These are phyloP conservation scores for Drosophila nasuta DNA, from an alignment of 1,140 invertebrate species.

Conservation along the genomic window DNA sequence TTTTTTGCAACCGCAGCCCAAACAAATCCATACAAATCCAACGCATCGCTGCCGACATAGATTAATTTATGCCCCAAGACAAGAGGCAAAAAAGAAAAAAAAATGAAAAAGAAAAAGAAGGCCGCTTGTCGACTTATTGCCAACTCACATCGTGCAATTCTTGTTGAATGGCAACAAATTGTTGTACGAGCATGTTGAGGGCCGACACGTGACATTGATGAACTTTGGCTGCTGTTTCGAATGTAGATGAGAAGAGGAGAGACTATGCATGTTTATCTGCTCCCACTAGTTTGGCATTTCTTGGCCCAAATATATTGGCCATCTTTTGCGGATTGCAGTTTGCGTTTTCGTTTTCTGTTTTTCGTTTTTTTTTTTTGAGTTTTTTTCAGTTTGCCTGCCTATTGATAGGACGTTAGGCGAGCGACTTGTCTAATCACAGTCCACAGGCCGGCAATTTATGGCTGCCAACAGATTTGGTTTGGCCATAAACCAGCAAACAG, in stretches of 20 bases:
- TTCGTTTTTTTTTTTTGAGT: no score
- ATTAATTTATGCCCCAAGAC: conserved; percentile 73
- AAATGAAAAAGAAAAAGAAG: conserved; percentile 12
- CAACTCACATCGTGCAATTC: conserved; percentile 54
- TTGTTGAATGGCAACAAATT: conserved; percentile 68
- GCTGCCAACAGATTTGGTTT: conserved; percentile 67
- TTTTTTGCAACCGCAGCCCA: conserved; percentile 44
- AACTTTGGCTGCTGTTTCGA: conserved; percentile 59
- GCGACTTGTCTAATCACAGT: conserved; percentile 75
- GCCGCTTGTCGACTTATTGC: conserved; percentile 64
- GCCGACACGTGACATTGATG: conserved; percentile 73
- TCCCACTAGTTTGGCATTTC: background rate
- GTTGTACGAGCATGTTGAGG: conserved; percentile 44
- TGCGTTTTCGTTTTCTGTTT: no score
- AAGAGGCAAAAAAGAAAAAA: conserved; percentile 10
- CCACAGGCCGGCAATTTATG: conserved; percentile 66
- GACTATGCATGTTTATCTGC: conserved; percentile 2
- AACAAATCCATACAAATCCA: conserved; percentile 62
- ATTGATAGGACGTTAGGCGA: conserved; percentile 57
- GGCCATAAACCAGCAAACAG: conserved; percentile 63
- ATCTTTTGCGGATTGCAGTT: conserved; percentile 44
- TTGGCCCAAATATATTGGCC: conserved; percentile 30
- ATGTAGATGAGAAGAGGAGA: conserved; percentile 31
- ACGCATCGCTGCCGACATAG: conserved; percentile 71
- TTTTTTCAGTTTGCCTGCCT: conserved; percentile 31